Conservation (phyloP, 1,140 invertebrate genomes). For the Hirudo medicinalis region DNA sequence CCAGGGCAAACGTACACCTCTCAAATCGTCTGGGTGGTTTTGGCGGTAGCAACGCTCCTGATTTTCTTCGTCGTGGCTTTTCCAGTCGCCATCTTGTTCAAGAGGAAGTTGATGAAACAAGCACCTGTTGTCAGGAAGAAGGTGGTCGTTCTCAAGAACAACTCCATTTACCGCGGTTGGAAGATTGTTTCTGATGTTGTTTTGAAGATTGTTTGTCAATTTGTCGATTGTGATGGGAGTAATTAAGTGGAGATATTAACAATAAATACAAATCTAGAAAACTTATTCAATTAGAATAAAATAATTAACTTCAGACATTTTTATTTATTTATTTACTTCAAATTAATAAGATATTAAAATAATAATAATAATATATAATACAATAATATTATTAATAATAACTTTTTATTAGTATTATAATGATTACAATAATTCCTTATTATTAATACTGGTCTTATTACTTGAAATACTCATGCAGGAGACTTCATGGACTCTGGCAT, state of each 20-base stretch:
- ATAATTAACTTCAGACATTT: no score
- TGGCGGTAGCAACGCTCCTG: slow-evolving; percentile 43
- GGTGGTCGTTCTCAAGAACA: slow-evolving; percentile 14
- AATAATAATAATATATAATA: background rate
- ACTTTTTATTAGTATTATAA: no score
- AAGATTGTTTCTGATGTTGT: slow-evolving; percentile 38
- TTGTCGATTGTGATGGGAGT: background rate
- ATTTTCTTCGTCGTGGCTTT: slow-evolving; percentile 49
- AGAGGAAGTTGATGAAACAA: slow-evolving; percentile 46
- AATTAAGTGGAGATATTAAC: no score
- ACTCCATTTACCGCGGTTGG: slow-evolving; percentile 48
- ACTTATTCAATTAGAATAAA: no score
- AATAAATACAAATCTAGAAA: no score
- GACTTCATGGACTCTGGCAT: background rate
- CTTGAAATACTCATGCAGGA: background rate
- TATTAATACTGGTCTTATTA: background rate
- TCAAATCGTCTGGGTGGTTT: slow-evolving; percentile 2
- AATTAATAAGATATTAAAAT: no score
- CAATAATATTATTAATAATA: no score
- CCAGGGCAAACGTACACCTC: no score
- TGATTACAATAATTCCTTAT: background rate
- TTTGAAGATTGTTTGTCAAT: background rate
- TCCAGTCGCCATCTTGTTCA: slow-evolving; percentile 38
- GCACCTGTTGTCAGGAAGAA: background rate
- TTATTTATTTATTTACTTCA: no score